Conservation (phyloP, 2,113 vertebrate species). For the Cyphomyrus discorhynchus region DNA sequence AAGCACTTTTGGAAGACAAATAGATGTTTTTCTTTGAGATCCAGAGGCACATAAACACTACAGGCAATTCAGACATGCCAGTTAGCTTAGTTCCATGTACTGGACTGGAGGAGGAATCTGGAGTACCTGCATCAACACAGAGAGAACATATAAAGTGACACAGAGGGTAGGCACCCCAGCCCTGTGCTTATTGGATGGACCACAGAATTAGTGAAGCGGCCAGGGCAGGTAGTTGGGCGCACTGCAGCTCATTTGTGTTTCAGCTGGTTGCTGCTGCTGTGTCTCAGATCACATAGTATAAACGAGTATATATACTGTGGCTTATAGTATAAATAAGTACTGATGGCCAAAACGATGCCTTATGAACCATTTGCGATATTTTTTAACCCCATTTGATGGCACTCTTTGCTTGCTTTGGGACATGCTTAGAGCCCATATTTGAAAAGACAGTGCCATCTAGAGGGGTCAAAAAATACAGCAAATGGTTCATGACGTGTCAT, state of each 20-base stretch:
- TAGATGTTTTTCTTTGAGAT: background rate
- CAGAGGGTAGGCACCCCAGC: background rate
- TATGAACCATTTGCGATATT: no score
- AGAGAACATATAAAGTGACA: background rate
- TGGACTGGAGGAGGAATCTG: background rate
- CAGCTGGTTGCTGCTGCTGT: background rate
- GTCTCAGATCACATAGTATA: background rate
- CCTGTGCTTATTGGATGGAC: background rate
- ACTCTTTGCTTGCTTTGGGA: no score
- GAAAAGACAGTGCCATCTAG: no score
- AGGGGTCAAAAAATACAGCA: no score
- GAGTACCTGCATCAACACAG: background rate
- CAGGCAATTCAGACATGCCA: background rate
- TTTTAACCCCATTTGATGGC: no score
- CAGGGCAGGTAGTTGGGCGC: background rate
- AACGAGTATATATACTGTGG: no score
- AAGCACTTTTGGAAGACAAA: background rate
- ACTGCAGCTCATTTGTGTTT: background rate
- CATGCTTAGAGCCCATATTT: no score
- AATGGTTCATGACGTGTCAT: no score
- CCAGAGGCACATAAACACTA: background rate
- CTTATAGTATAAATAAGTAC: background rate
- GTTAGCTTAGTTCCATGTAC: background rate
- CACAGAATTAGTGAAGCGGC: background rate
- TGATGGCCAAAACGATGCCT: no score